Percentiles rank a stretch among this genome's conserved stretches.
phyloP scores from a whole-genome alignment of 2,888 invertebrate species.

The Drosophila tripunctata region DNA sequence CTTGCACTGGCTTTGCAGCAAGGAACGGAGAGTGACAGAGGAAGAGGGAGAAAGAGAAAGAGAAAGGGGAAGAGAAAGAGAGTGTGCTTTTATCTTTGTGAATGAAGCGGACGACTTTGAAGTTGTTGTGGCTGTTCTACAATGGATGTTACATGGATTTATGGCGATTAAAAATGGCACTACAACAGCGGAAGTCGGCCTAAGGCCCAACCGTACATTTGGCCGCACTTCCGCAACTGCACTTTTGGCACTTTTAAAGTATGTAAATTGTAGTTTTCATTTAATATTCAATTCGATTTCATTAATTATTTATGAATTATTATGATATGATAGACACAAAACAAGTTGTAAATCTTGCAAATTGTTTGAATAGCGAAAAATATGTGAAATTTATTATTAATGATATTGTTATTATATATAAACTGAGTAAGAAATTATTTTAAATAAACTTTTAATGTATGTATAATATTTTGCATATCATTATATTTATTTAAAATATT shows the following conservation, averaged over 20 bases:
- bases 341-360: no score
- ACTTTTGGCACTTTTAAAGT: background rate
- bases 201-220: background rate
- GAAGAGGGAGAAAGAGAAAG: background rate
- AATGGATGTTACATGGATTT: constrained; percentile 47
- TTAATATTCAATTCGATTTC: background rate
- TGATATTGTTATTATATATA: no score
- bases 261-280: background rate
- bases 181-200: background rate
- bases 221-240: background rate
- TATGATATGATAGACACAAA: no score
- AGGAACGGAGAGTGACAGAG: no score
- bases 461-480: no score
- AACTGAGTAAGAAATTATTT: no score
- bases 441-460: no score
- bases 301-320: no score
- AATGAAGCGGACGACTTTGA: constrained; percentile 52
- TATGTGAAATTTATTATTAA: no score
- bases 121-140: constrained; percentile 46
- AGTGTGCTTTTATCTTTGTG: constrained; percentile 52
- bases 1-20: no score
- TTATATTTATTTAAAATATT: no score
- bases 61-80: background rate
- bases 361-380: no score
- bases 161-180: constrained; percentile 47